These are phyloP conservation scores for Lepilemur septentrionalis DNA, from an alignment of 2,797 vertebrate genomes.

Conservation along the genomic window DNA sequence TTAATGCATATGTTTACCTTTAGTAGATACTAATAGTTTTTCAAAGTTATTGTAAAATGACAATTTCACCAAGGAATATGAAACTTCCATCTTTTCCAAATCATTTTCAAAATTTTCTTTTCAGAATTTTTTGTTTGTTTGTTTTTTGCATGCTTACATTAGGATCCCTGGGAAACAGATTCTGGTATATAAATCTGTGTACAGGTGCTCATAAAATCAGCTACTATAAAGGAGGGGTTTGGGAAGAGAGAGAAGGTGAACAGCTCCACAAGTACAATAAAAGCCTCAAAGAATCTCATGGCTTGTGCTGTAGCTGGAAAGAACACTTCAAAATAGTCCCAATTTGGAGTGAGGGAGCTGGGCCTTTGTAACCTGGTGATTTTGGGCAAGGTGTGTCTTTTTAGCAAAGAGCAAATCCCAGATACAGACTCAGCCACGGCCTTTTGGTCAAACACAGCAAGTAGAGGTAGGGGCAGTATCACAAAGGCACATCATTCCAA, in stretches of 20 bases:
- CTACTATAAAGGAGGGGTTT: not conserved
- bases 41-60: not conserved
- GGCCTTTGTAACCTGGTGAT: not conserved
- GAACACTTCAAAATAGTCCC: not conserved
- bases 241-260: not conserved
- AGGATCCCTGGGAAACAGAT: not conserved
- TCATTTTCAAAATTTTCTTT: not conserved
- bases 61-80: not conserved
- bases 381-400: not conserved
- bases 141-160: not conserved
- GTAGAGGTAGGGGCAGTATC: no score
- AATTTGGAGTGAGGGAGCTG: not conserved
- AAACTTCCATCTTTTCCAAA: not conserved
- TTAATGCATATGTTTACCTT: no score
- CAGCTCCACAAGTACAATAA: no score
- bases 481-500: accelerated
- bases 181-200: not conserved
- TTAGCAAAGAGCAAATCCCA: not conserved
- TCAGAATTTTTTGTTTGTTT: not conserved
- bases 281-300: not conserved
- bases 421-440: not conserved
- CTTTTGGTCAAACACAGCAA: not conserved
- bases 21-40: not conserved
- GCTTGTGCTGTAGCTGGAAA: not conserved
- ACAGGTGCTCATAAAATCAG: not conserved